Evolutionary conservation across 2,888 invertebrate genomes (phyloP), one percentile per base, ranked within the genome.

Genomic region (Oeneis ivallda): DNA sequence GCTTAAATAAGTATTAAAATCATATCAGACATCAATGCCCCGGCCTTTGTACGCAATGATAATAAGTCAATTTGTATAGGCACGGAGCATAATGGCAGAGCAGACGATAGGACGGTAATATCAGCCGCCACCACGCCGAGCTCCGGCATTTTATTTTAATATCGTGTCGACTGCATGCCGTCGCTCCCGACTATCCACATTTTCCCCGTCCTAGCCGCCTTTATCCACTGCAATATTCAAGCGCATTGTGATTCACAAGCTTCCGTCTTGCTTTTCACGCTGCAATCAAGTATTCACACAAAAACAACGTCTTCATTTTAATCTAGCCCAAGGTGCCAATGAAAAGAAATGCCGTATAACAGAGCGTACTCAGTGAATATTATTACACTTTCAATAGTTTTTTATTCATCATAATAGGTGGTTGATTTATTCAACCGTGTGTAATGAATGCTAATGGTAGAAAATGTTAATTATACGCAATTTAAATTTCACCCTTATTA

Each of bases 131-230:
- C 66, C 66, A 67, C 58, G 67, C 68, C 71, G 70, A 69, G 74
- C 73, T 72, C 75, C 75, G 71, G 77, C 78, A 80, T 83, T 84
- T 82, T 80, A 84, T 83, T 85, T 82, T 82, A 84, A 83, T 83
- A 83, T 80, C 79, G 79, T 78, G 80, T 78, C 80, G 80, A 79
- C 74, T 77, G 80, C 81, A 82, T 80, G 79, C 79, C 43, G 52
- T 52, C 61, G 61, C 61, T 78, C 66, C 72, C 74, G 75, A 71
- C 77, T 73, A 75, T 77, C 75, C 79, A 74, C 76, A 74, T 76
- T 76, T 74, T 72, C 78, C 77, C 77, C 78, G 74, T 74, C 71
- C 76, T 65, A 72, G 72, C 70, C 72, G 75, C 78, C 76, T 79
- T 79, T 78, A 77, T 76, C 75, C 76, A 73, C 72, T 74, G 76